These are phyloP conservation scores for Lophochroa leadbeateri DNA, from an alignment of 2,113 vertebrate genomes.

Conservation along the genomic window DNA sequence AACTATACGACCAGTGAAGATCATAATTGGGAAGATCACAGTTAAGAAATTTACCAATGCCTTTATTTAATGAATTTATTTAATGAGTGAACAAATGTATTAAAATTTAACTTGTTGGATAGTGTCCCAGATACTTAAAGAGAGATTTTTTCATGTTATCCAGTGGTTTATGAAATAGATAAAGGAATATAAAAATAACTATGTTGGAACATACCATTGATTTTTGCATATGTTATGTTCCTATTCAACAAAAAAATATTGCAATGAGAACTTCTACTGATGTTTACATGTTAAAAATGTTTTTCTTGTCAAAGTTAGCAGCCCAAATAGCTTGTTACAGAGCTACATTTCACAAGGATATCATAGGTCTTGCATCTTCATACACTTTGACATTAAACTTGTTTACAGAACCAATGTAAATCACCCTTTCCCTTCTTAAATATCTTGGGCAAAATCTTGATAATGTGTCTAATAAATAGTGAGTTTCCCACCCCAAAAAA, in stretches of 20 bases:
- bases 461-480: not conserved
- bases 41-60: not conserved
- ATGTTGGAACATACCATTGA: not conserved
- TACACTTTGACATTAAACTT: not conserved
- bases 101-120: not conserved
- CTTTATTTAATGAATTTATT: not conserved
- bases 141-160: not conserved
- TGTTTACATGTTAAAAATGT: not conserved
- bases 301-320: not conserved
- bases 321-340: not conserved
- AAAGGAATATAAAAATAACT: not conserved
- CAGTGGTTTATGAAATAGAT: not conserved
- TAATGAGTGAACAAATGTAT: not conserved
- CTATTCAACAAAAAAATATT: not conserved
- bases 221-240: not conserved
- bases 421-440: not conserved
- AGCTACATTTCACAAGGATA: not conserved
- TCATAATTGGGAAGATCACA: not conserved
- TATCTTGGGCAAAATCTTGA: not conserved
- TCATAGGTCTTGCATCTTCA: not conserved
- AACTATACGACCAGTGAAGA: not conserved
- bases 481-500: accelerated
- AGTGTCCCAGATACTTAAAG: not conserved
- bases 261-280: not conserved
- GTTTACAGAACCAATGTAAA: not conserved